Evolutionary conservation across 92 coral and sea anemone species (phyloP).

Genomic region (Palythoa caribaeorum): DNA sequence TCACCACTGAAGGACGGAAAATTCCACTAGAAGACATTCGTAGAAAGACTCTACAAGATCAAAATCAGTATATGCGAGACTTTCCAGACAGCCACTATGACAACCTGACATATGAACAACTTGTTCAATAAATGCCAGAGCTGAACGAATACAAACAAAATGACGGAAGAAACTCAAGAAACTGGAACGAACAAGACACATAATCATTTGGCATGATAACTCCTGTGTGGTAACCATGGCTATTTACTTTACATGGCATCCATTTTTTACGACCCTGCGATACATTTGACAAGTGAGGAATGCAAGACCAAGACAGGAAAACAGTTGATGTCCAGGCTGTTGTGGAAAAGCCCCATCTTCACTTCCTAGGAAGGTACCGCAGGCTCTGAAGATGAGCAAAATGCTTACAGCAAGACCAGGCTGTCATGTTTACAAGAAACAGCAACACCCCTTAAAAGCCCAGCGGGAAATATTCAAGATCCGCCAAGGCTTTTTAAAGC

Average conservation of each 20-base stretch:
- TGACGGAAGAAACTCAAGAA: neutral
- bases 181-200: neutral
- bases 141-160: neutral
- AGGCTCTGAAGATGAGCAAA: too few relatives aligned
- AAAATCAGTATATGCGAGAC: slow-evolving; percentile 5
- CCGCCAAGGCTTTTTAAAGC: slow-evolving; percentile 48
- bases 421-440: too few relatives aligned
- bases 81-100: neutral
- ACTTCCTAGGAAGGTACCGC: too few relatives aligned
- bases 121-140: neutral
- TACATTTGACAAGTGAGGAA: neutral
- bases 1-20: neutral
- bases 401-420: too few relatives aligned
- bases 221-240: neutral
- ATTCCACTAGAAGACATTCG: neutral
- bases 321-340: too few relatives aligned
- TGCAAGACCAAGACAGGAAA: too few relatives aligned
- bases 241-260: neutral
- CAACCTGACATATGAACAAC: slow-evolving; percentile 1
- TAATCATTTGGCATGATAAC: neutral
- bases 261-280: neutral
- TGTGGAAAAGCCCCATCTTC: too few relatives aligned
- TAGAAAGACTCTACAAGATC: neutral
- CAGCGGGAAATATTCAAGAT: too few relatives aligned
- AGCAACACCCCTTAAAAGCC: too few relatives aligned